These are phyloP conservation scores for Zhuqinia jingwanae DNA, from an alignment of 2,888 invertebrate species.

Conservation along the genomic window DNA sequence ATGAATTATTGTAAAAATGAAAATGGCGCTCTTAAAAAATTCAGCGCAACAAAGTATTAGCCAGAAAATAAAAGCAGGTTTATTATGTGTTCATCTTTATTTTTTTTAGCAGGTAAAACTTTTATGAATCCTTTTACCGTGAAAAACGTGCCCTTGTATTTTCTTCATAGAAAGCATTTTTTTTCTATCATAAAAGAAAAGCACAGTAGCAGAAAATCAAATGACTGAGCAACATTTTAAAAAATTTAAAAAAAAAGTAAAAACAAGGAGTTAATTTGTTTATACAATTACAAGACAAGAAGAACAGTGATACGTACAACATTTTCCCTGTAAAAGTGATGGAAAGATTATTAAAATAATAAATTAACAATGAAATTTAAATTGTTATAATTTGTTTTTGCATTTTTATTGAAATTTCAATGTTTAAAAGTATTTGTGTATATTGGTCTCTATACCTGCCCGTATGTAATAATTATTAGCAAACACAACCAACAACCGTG, in stretches of 20 bases:
- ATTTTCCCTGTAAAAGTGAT: neutral
- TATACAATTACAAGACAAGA: too few species aligned
- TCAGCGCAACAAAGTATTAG: too few species aligned
- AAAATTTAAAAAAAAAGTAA: too few species aligned
- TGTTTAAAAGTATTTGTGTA: neutral
- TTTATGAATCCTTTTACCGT: slow-evolving; percentile 5
- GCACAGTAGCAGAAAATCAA: neutral
- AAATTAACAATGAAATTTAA: slow-evolving; percentile 5
- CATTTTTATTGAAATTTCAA: too few species aligned
- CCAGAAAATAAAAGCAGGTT: slow-evolving; percentile 37
- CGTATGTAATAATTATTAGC: neutral
- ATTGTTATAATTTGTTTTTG: neutral
- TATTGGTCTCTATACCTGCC: too few species aligned
- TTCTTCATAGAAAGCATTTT: neutral
- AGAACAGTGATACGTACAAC: neutral
- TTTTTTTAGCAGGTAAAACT: neutral
- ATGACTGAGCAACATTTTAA: too few species aligned
- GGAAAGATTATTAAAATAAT: neutral
- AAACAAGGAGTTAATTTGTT: too few species aligned
- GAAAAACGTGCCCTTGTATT: neutral
- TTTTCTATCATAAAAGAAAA: too few species aligned
- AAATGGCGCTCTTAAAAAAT: too few species aligned
- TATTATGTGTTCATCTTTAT: too few species aligned
- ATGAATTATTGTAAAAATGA: too few species aligned
- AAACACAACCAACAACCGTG: too few species aligned